These are phyloP conservation scores for Hydractinia symbiolongicarpus DNA, from an alignment of 30 jellyfish, hydroid and myxozoan genomes.

Conservation along the genomic window DNA sequence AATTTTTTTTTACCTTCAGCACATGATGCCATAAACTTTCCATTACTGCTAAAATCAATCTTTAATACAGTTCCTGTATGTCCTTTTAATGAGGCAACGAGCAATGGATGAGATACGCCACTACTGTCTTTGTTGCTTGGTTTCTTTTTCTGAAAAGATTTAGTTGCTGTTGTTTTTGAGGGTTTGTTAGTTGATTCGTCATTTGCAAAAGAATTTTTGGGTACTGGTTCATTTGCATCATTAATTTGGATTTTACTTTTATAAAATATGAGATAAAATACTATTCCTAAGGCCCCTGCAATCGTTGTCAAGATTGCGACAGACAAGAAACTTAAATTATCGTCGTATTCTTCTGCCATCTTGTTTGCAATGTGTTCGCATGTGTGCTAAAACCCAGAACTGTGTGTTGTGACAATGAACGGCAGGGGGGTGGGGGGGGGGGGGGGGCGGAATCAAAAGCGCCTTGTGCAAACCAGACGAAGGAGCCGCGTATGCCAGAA, in stretches of 20 bases:
- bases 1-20: constrained; percentile 65
- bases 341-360: too few species aligned
- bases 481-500: too few species aligned
- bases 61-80: constrained; percentile 69
- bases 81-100: constrained; percentile 69
- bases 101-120: constrained; percentile 46
- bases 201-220: neutral
- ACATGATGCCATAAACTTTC: constrained; percentile 69
- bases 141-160: constrained; percentile 19
- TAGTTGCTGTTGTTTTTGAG: constrained; percentile 4
- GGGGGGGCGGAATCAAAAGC: too few species aligned
- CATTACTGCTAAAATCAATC: constrained; percentile 68
- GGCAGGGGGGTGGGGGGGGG: too few species aligned
- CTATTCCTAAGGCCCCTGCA: constrained; percentile 19
- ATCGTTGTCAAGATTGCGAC: neutral
- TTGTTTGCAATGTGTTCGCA: too few species aligned
- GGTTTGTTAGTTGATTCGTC: neutral
- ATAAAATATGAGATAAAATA: neutral
- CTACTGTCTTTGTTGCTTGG: constrained; percentile 34
- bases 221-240: neutral
- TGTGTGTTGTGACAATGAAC: too few species aligned
- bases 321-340: neutral
- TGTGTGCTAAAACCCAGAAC: too few species aligned
- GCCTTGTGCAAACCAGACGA: too few species aligned
- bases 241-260: neutral